phyloP scores from a whole-genome alignment of 1,140 invertebrate genomes.

The Schlechtendalia chinensis region DNA sequence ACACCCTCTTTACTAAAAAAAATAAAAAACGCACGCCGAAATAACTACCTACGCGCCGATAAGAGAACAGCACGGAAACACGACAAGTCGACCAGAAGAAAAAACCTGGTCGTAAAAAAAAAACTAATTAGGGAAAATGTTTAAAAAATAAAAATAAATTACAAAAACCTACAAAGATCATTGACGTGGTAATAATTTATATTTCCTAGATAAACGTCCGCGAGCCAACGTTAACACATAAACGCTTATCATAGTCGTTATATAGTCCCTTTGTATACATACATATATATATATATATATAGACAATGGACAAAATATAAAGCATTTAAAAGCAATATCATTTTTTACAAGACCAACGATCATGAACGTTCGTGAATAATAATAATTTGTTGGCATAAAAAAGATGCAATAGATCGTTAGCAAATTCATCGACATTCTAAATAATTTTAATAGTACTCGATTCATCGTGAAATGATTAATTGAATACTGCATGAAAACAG shows the following conservation, averaged over 20 bases:
- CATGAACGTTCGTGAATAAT: background rate
- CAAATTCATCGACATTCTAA: background rate
- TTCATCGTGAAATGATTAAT: background rate
- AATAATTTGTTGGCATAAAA: conserved; percentile 4
- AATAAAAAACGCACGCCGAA: background rate
- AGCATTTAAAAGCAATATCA: background rate
- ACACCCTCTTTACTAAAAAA: background rate
- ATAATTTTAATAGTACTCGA: background rate
- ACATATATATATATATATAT: too few relatives aligned
- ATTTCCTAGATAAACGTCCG: background rate
- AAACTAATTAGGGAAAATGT: conserved; percentile 7
- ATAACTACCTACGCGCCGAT: background rate
- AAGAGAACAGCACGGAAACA: background rate
- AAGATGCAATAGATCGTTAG: background rate
- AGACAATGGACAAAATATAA: background rate
- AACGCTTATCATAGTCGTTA: background rate
- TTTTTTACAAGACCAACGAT: background rate
- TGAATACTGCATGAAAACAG: background rate
- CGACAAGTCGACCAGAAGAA: background rate
- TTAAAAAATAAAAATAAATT: background rate
- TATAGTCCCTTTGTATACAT: background rate
- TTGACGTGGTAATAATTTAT: background rate
- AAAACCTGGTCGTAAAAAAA: conserved; percentile 13
- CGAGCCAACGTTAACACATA: background rate
- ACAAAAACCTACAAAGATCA: background rate